A percentile compares a stretch with the other conserved stretches of the same genome.
phyloP scores from a whole-genome alignment of 2,888 invertebrate species.

The Scaptomyza tumidula region DNA sequence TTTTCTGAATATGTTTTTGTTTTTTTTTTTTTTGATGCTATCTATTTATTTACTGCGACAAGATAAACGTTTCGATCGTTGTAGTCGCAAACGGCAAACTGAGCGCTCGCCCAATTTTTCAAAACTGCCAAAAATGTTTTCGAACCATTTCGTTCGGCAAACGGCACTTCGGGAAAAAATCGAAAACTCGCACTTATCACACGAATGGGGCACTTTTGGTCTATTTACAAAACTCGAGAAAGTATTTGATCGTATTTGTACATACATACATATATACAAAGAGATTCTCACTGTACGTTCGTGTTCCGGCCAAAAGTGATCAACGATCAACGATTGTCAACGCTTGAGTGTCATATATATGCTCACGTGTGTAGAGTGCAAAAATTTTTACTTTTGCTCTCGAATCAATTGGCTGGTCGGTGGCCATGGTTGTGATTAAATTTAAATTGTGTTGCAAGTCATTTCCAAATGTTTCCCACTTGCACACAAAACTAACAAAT shows the following conservation, averaged over 20 bases:
- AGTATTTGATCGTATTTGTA: slow-evolving; percentile 22
- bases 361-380: slow-evolving; percentile 34
- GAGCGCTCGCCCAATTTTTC: slow-evolving; percentile 59
- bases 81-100: slow-evolving; percentile 53
- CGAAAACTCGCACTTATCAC: slow-evolving; percentile 60
- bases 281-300: slow-evolving; percentile 21
- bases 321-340: slow-evolving; percentile 1
- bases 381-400: slow-evolving; percentile 61
- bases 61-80: slow-evolving; percentile 34
- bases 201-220: slow-evolving; percentile 61
- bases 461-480: slow-evolving; percentile 22
- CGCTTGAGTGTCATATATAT: slow-evolving; percentile 30
- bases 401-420: slow-evolving; percentile 34
- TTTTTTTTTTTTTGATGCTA: slow-evolving; percentile 24
- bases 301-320: slow-evolving; percentile 38
- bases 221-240: slow-evolving; percentile 72
- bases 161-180: slow-evolving; percentile 50
- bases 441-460: slow-evolving; percentile 57
- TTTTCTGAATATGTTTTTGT: slow-evolving; percentile 34
- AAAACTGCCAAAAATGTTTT: slow-evolving; percentile 56
- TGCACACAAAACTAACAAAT: not conserved
- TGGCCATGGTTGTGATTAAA: slow-evolving; percentile 63
- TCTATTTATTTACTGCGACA: slow-evolving; percentile 10
- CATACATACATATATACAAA: slow-evolving; percentile 22
- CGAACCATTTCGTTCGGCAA: slow-evolving; percentile 38